Percentiles rank a stretch among this genome's conserved stretches.
Conservation (phyloP, 1,140 invertebrate genomes). For the Euglossa dilemma region DNA sequence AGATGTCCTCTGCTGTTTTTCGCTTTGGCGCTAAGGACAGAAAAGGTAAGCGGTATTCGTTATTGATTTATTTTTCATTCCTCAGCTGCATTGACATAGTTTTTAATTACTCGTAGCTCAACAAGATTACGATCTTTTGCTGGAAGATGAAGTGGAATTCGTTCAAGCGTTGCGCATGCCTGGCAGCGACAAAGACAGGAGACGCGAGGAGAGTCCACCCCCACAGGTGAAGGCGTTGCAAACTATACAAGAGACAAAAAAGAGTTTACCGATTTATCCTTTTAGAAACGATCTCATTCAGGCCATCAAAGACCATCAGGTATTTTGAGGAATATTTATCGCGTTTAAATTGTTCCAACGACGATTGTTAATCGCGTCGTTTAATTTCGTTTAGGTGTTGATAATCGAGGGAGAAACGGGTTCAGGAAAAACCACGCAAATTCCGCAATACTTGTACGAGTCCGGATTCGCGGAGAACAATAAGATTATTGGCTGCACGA, state of each 20-base stretch:
- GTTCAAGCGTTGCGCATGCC: conserved; percentile 96
- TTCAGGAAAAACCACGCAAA: conserved; percentile 99
- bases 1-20: conserved; percentile 95
- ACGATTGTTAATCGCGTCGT: neutral
- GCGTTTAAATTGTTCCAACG: conserved; percentile 14
- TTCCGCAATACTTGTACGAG: conserved; percentile 98
- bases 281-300: conserved; percentile 95
- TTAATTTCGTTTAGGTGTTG: conserved; percentile 83
- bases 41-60: conserved; percentile 78
- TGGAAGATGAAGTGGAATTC: conserved; percentile 99
- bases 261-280: conserved; percentile 96
- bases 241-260: conserved; percentile 94
- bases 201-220: conserved; percentile 84
- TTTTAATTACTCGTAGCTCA: conserved; percentile 76
- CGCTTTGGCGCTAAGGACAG: conserved; percentile 96
- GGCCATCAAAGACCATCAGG: conserved; percentile 94
- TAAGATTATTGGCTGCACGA: conserved; percentile 88
- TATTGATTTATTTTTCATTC: neutral
- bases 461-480: conserved; percentile 92
- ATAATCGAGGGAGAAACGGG: conserved; percentile 99
- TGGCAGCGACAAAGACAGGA: conserved; percentile 86
- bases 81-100: conserved; percentile 20
- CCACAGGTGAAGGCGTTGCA: conserved; percentile 89
- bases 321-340: conserved; percentile 79
- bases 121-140: conserved; percentile 95